Base-by-base conservation (phyloP, 1,140 invertebrate species). In the Andricus grossulariae region DNA sequence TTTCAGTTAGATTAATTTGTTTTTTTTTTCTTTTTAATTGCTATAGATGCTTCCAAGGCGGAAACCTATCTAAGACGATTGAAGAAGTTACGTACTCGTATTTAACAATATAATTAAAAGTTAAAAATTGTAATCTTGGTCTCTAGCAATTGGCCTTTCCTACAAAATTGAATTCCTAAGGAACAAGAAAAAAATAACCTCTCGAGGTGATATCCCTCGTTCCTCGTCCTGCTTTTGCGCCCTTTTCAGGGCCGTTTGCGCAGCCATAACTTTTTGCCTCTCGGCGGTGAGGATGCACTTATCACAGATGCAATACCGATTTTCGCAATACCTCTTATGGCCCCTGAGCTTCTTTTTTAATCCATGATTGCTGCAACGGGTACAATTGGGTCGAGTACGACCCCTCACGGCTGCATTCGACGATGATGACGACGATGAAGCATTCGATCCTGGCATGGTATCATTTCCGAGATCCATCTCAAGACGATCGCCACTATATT, bases 271-370 rank as follows among this genome's bases (percentile, higher is more conserved):
- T 8, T 94, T 91, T 86, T 97, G 96, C 19, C 96, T 88, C 39
- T 45, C 39, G 39, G 39, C 39, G 39, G 39, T 97, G 6, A 97
- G 91, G 50, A 94, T 93, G 88, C 97, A 98, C 90, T 96, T 96
- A 57, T 95, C 93, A 90, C 97, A 98, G 49, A 90, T 93, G 89
- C 97, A 98, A 82, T 94, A 92, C 71, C 95, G 94, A 90, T 93
- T 97, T 81, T 94, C 93, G 93, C 98, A 99, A 89, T 97, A 97
- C 2, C 96, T 92, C 89, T 98, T 98, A 92, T 99, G 98, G 5
- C 96, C 97, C 90, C 97, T 98, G 52, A 98, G 92, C 85, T 94
- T 94, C 73, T 96, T 94, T 86, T 96, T 96, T 80, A 97, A 92
- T 1, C 95, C 93, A 89, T 98, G 97, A 92, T 98, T 98, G 50